phyloP scores from a whole-genome alignment of 2,797 vertebrate genomes.

The Diglossa cyanea region DNA sequence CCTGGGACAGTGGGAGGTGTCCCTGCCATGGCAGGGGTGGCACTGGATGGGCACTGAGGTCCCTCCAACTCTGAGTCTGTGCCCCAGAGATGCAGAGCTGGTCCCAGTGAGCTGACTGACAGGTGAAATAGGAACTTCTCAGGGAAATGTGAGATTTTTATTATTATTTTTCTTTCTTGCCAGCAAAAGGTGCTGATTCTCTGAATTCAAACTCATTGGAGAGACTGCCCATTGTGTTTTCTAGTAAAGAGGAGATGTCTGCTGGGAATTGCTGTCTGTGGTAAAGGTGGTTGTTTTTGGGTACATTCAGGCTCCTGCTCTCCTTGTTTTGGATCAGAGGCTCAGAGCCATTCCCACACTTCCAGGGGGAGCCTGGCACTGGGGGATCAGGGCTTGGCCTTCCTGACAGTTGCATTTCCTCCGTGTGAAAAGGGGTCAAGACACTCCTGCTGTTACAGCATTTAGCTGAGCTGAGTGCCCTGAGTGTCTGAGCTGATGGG shows the following conservation, averaged over 20 bases:
- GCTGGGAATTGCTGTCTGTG: not conserved
- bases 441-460: not conserved
- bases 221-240: not conserved
- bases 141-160: not conserved
- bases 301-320: not conserved
- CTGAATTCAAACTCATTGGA: not conserved
- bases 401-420: not conserved
- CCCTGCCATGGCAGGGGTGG: not conserved
- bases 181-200: not conserved
- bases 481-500: not conserved
- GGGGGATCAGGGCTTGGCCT: not conserved
- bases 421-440: not conserved
- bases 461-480: not conserved
- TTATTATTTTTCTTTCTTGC: not conserved
- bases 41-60: not conserved
- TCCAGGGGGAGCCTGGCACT: rapidly evolving
- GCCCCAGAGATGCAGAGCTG: not conserved
- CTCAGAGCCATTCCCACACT: not conserved
- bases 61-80: not conserved
- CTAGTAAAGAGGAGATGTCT: not conserved
- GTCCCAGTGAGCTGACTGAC: not conserved
- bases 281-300: not conserved
- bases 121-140: not conserved
- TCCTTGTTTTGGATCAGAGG: not conserved
- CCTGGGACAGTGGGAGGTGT: not conserved